A percentile compares a stretch with the other conserved stretches of the same genome.
phyloP scores from a whole-genome alignment of 2,113 vertebrate genomes.

The Myocastor coypus region DNA sequence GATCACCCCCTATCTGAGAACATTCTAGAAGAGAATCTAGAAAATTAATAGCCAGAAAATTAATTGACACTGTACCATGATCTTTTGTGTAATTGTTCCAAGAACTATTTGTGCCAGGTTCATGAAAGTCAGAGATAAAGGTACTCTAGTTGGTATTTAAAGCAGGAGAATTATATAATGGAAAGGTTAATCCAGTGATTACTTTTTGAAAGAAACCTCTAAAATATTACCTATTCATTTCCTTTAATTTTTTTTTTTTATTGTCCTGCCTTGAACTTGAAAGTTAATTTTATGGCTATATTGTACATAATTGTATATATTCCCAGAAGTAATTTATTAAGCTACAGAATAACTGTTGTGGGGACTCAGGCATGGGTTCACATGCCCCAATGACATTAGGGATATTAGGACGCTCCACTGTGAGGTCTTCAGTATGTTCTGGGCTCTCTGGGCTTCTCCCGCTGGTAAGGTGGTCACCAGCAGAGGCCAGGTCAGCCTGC shows the following conservation, averaged over 20 bases:
- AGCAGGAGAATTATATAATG: neutral
- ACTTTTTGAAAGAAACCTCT: slow-evolving; percentile 28
- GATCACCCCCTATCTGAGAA: neutral
- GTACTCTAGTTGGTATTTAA: neutral
- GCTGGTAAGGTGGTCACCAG: neutral
- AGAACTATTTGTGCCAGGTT: neutral
- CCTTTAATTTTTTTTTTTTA: neutral
- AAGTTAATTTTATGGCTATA: slow-evolving; percentile 17
- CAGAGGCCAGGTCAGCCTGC: neutral
- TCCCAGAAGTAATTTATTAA: neutral
- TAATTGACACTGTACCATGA: neutral
- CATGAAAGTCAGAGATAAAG: neutral
- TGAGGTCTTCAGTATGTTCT: neutral
- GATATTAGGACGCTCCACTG: neutral
- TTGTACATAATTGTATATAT: slow-evolving; percentile 14
- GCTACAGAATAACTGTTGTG: no score
- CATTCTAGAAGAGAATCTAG: neutral
- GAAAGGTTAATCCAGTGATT: neutral
- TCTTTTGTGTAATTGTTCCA: neutral
- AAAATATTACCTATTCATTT: neutral
- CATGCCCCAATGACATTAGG: neutral
- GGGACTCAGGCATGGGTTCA: neutral
- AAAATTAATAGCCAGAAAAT: neutral
- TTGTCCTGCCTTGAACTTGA: slow-evolving; percentile 10
- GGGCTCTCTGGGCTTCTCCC: neutral